Percentiles rank a stretch among this genome's conserved stretches.
These are phyloP conservation scores for Goniozus legneri DNA, from an alignment of 1,140 invertebrate genomes.

Conservation along the genomic window DNA sequence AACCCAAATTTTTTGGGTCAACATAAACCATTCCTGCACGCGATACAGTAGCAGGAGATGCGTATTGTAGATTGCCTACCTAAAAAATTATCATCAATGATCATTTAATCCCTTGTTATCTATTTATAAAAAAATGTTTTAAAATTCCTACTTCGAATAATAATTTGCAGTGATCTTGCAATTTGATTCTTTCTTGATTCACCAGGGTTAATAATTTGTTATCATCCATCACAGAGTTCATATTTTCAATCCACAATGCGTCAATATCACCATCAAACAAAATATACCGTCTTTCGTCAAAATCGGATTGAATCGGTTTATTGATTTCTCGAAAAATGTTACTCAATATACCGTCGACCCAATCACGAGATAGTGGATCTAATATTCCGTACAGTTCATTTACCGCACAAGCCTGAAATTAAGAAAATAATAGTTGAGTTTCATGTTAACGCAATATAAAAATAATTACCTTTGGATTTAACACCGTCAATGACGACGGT, in stretches of 20 bases:
- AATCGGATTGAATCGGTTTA: slow-evolving; percentile 63
- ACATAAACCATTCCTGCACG: slow-evolving; percentile 92
- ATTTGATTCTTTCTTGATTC: slow-evolving; percentile 83
- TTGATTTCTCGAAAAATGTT: slow-evolving; percentile 90
- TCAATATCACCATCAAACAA: slow-evolving; percentile 92
- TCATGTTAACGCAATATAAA: background rate
- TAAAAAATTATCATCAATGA: slow-evolving; percentile 30
- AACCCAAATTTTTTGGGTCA: slow-evolving; percentile 85
- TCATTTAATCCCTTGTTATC: slow-evolving; percentile 7
- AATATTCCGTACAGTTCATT: slow-evolving; percentile 87
- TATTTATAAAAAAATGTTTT: slow-evolving; percentile 1
- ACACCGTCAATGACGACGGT: slow-evolving; percentile 70
- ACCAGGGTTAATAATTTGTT: slow-evolving; percentile 85
- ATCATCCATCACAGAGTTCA: slow-evolving; percentile 96
- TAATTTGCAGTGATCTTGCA: slow-evolving; percentile 77
- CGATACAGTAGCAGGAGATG: slow-evolving; percentile 87
- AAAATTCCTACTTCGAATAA: slow-evolving; percentile 74
- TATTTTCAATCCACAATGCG: slow-evolving; percentile 91
- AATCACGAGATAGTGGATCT: slow-evolving; percentile 80
- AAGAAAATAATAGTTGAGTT: too few relatives aligned
- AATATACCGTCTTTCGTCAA: slow-evolving; percentile 74
- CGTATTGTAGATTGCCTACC: slow-evolving; percentile 83
- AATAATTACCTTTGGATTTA: slow-evolving; percentile 75
- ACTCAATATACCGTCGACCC: slow-evolving; percentile 88
- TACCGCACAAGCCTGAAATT: slow-evolving; percentile 72